Evolutionary conservation across 2,113 vertebrate species (phyloP).

Genomic region (Perccottus glenii): DNA sequence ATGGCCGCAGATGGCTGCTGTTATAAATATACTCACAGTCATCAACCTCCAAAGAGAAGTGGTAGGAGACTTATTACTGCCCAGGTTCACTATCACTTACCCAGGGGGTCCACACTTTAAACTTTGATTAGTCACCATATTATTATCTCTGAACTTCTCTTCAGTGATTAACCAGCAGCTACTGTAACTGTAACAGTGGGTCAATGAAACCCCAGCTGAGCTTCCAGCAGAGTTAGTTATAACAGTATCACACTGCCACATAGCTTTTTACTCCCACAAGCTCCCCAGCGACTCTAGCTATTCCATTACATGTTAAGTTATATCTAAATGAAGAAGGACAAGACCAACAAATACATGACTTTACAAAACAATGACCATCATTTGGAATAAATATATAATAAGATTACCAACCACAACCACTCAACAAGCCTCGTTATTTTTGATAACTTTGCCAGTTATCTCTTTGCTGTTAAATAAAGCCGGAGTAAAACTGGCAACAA

Average conservation of each 20-base stretch:
- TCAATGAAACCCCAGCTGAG: slow-evolving; percentile 31
- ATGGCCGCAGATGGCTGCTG: slow-evolving; percentile 52
- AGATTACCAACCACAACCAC: too few species aligned
- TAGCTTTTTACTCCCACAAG: slow-evolving; percentile 43
- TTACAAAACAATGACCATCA: too few species aligned
- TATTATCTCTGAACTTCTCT: neutral
- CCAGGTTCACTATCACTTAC: slow-evolving; percentile 20
- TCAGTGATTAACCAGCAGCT: slow-evolving; percentile 17
- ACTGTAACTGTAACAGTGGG: slow-evolving; percentile 20
- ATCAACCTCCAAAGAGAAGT: slow-evolving; percentile 30
- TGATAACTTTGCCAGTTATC: too few species aligned
- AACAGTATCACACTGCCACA: slow-evolving; percentile 35
- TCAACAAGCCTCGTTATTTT: too few species aligned
- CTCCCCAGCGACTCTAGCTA: slow-evolving; percentile 34
- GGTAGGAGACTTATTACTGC: slow-evolving; percentile 19
- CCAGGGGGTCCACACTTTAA: slow-evolving; percentile 12
- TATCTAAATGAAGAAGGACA: too few species aligned
- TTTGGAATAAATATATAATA: too few species aligned
- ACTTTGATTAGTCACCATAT: neutral
- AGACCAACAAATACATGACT: too few species aligned
- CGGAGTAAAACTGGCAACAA: too few species aligned
- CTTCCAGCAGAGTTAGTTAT: slow-evolving; percentile 21
- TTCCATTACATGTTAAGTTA: slow-evolving; percentile 12
- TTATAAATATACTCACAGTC: slow-evolving; percentile 50
- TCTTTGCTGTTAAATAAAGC: too few species aligned